Evolutionary conservation across 2,797 vertebrate genomes (phyloP), one percentile per base, ranked within the genome.

Genomic region (Phataginus tetradactyla): DNA sequence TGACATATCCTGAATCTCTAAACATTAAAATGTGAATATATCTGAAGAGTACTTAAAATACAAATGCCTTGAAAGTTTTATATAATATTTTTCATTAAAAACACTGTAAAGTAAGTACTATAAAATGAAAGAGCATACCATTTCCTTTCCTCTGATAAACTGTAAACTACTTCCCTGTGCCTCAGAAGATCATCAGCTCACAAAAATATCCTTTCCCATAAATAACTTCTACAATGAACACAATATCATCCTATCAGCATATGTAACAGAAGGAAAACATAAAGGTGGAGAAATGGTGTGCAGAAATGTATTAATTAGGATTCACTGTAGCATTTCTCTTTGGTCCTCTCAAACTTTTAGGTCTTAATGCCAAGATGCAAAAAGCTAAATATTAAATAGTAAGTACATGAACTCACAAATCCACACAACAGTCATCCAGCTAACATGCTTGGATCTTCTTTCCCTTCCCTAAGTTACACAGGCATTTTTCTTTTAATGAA

Each of bases 141-240:
- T 74, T 83, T 86, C 61, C 78, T 92, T 96, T 96, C 61, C 74
- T 90, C 23, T 92, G 25, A 90, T 91, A 68, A 90, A 86, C 37
- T 81, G 39, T 64, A 83, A 85, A 80, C 80, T 75, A 90, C 59
- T 93, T 90, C 55, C 74, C 64, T 80, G 68, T 68, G 85, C 74
- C 34, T 79, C 42, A 25, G 7, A 80, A 53, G 45, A 64, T 10
- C 59, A 74, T 66, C 66, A 89, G 34, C 74, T 96, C 39, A 90
- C 42, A 68, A 51, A 86, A 95, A 29, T 34, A 74, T 81, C 34
- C 42, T 80, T 85, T 87, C 55, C 25, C 14, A 71, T 32, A 93
- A 95, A 91, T 53, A 89, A 18, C 18, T 95, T 92, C 84, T 88
- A 57, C 29, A 53, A 42, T 39, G 42, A 86, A 69, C 32, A 87